phyloP scores from a whole-genome alignment of 2,797 vertebrate species.

The Tapirus indicus region DNA sequence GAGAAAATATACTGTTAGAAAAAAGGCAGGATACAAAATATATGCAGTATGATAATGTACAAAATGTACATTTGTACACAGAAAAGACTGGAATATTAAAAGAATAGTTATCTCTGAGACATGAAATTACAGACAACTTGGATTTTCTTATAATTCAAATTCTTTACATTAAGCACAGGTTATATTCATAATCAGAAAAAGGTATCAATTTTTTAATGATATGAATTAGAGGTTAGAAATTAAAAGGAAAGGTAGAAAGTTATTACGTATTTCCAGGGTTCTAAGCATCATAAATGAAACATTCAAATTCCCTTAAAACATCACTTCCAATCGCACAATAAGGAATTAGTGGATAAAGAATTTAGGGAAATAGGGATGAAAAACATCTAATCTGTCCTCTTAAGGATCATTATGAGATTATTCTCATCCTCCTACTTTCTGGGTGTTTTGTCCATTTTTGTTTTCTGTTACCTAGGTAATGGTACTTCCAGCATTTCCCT shows the following conservation, averaged over 20 bases:
- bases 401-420: not conserved
- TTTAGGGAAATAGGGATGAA: conserved; percentile 18
- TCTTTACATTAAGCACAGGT: conserved; percentile 38
- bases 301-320: conserved; percentile 55
- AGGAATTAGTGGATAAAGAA: conserved; percentile 31
- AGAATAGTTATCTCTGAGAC: conserved; percentile 8
- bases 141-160: conserved; percentile 53
- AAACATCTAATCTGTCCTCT: conserved; percentile 44
- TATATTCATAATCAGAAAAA: conserved; percentile 50
- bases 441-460: conserved; percentile 79
- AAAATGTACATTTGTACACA: not conserved
- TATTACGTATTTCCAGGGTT: conserved; percentile 27
- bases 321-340: conserved; percentile 51
- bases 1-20: conserved; percentile 1
- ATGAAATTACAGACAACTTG: conserved; percentile 30
- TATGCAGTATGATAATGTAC: not conserved
- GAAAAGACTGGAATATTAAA: conserved; percentile 15
- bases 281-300: conserved; percentile 34
- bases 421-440: conserved; percentile 50
- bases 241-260: not conserved
- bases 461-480: conserved; percentile 84
- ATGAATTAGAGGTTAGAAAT: conserved; percentile 48
- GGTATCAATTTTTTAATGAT: conserved; percentile 40
- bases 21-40: conserved; percentile 43
- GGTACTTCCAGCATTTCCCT: conserved; percentile 78